phyloP scores from a whole-genome alignment of 2,888 invertebrate genomes.

The Blera fallax region DNA sequence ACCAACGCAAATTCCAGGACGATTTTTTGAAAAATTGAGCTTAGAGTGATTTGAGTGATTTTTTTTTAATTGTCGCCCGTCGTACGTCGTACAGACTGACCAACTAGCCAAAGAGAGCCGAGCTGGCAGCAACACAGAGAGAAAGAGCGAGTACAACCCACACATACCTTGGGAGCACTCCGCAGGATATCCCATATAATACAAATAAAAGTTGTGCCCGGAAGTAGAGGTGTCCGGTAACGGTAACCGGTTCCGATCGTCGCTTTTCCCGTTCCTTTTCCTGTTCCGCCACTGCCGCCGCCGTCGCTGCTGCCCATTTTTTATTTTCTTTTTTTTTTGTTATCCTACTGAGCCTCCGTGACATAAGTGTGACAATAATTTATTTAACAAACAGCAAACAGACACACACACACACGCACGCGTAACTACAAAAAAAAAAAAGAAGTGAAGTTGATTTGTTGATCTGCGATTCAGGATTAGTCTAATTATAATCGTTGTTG shows the following conservation, averaged over 20 bases:
- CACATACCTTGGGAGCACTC: constrained; percentile 64
- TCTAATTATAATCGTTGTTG: not conserved
- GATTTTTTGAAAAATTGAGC: constrained; percentile 39
- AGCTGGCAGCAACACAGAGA: not conserved
- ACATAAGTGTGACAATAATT: constrained; percentile 66
- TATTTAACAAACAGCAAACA: constrained; percentile 58
- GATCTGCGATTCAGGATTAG: not conserved
- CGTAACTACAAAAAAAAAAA: not conserved
- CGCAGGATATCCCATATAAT: constrained; percentile 72
- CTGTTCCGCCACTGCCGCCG: constrained; percentile 78
- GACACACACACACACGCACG: not conserved
- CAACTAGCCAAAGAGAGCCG: constrained; percentile 1
- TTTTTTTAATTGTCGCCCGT: not conserved
- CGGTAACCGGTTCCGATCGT: constrained; percentile 83
- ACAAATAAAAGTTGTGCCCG: constrained; percentile 79
- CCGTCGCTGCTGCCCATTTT: constrained; percentile 56
- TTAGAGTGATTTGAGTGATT: constrained; percentile 47
- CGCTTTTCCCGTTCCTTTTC: constrained; percentile 82
- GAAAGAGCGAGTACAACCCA: constrained; percentile 36
- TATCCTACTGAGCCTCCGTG: constrained; percentile 26
- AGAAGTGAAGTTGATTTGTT: not conserved
- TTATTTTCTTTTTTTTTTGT: constrained; percentile 21
- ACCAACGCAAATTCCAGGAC: not conserved
- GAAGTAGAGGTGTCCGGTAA: constrained; percentile 83
- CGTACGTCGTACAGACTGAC: not conserved